A percentile compares a stretch with the other conserved stretches of the same genome.
Evolutionary conservation across 2,797 vertebrate genomes (phyloP).

Genomic region (Jordanella pulchra): DNA sequence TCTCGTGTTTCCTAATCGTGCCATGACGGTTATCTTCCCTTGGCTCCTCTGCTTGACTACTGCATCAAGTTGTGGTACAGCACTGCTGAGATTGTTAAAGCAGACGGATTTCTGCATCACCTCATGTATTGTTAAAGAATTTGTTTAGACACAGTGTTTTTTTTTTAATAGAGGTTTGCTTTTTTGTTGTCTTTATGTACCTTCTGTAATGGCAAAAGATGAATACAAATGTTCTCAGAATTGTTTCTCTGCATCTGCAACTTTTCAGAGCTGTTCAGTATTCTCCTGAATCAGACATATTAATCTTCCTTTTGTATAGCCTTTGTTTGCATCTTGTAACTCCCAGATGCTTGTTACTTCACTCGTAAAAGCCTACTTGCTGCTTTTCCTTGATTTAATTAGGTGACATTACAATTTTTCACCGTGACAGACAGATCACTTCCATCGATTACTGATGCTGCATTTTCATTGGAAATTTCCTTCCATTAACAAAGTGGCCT

Average conservation of each 20-base stretch:
- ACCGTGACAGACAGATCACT: slow-evolving; percentile 48
- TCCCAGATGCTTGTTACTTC: slow-evolving; percentile 55
- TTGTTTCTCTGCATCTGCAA: slow-evolving; percentile 72
- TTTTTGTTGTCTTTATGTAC: slow-evolving; percentile 17
- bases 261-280: slow-evolving; percentile 72
- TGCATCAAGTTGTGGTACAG: slow-evolving; percentile 59
- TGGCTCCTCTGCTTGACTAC: slow-evolving; percentile 62
- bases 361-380: slow-evolving; percentile 64
- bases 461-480: slow-evolving; percentile 53
- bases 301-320: slow-evolving; percentile 49
- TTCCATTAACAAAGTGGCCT: slow-evolving; percentile 67
- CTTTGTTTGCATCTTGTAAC: slow-evolving; percentile 52
- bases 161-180: slow-evolving; percentile 42
- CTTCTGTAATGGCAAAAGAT: slow-evolving; percentile 17
- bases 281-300: slow-evolving; percentile 46
- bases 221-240: slow-evolving; percentile 60
- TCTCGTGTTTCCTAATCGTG: slow-evolving; percentile 69
- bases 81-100: slow-evolving; percentile 61
- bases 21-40: slow-evolving; percentile 59
- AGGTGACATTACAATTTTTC: slow-evolving; percentile 50
- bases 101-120: slow-evolving; percentile 69
- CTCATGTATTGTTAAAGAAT: slow-evolving; percentile 51
- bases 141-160: slow-evolving; percentile 45
- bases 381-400: slow-evolving; percentile 64
- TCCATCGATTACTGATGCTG: slow-evolving; percentile 60